Evolutionary conservation across 2,797 vertebrate species (phyloP), one percentile per base, ranked within the genome.

Genomic region (Coccyzus lansbergi): DNA sequence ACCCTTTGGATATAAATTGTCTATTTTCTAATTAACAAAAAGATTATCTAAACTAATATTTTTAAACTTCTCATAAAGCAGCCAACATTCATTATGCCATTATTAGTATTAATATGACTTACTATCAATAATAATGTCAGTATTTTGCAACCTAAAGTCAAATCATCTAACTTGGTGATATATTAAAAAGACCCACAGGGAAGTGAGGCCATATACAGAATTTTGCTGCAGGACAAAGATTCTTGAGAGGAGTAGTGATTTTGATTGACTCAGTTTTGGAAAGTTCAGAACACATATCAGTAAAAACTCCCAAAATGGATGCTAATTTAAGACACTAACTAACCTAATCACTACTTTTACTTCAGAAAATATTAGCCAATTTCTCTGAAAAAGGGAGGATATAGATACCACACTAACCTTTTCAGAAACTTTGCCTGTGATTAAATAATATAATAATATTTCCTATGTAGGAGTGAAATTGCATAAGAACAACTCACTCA

Each of bases 391-490:
- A 89, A 95, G 76, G 83, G 94, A 96, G 42, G 78, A 93, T 67
- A 86, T 77, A 92, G 72, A 91, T 97, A 94, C 72, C 42, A 44
- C 42, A 44, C 15, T 44, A 16, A 44, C 42, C 71, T 97, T 97
- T 95, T 84, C 84, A 94, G 72, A 92, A 95, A 36, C 68, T 94
- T 91, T 85, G 62, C 48, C 68, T 91, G 80, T 83, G 78, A 95
- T 94, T 96, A 96, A 88, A 96, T 83, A 78, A 69, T n/a, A 36
- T 52, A 95, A 92, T 81, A 97, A 93, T 95, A 95, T 96, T 97
- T 95, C 68, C 95, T 92, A 70, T 76, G 86, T 84, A 95, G 94
- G 63, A 81, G 33, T 72, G 29, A 86, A 90, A 79, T 40, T 58
- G 46, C 28, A 17, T 76, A 48, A 69, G 62, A 83, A 76, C 2